Percentiles rank a stretch among this genome's conserved stretches.
phyloP scores from a whole-genome alignment of 2,797 vertebrate genomes.

The Tympanoctomys barrerae region DNA sequence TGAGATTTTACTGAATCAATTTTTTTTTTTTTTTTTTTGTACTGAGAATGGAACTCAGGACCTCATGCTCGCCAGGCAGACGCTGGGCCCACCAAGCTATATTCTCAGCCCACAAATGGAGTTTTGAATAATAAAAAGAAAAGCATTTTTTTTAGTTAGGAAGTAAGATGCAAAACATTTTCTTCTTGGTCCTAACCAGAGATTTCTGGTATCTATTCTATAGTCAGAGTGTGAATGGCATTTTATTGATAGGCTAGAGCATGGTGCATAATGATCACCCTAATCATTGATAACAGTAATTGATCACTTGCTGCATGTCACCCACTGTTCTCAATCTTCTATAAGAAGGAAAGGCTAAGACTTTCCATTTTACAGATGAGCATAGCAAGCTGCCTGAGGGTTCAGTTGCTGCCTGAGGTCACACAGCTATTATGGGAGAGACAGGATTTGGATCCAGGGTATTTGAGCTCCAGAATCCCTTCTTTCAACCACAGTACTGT shows the following conservation, averaged over 20 bases:
- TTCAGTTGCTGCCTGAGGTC: background rate
- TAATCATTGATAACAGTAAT: background rate
- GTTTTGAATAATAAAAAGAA: background rate
- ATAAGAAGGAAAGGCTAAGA: background rate
- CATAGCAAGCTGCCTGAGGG: background rate
- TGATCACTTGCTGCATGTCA: background rate
- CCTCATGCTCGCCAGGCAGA: too few species aligned
- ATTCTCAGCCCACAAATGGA: too few species aligned
- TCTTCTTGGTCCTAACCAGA: background rate
- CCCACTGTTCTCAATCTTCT: background rate
- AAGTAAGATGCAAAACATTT: background rate
- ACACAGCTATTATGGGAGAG: conserved; percentile 44
- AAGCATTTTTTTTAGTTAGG: background rate
- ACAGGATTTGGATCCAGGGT: background rate
- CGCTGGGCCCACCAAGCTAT: too few species aligned
- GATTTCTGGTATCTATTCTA: background rate
- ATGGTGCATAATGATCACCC: background rate
- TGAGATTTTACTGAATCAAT: background rate
- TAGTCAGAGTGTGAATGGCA: background rate
- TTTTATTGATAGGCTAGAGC: background rate
- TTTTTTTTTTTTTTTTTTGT: too few species aligned
- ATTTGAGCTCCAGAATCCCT: conserved; percentile 24
- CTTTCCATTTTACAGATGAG: background rate
- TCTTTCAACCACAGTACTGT: conserved; percentile 42
- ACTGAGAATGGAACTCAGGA: too few species aligned